phyloP scores from a whole-genome alignment of 2,113 vertebrate genomes.

The Strigops habroptila region DNA sequence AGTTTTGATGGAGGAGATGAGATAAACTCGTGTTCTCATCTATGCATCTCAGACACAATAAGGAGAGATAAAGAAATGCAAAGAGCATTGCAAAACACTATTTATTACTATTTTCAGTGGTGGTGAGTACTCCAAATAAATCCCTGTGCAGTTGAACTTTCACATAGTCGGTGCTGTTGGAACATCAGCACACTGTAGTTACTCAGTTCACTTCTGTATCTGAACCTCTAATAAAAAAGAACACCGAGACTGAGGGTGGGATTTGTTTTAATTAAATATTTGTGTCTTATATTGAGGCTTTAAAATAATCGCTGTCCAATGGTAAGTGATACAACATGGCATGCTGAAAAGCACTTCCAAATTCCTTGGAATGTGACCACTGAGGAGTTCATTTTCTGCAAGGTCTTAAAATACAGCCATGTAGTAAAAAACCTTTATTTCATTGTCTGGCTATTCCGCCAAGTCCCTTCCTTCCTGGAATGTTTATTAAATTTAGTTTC shows the following conservation, averaged over 20 bases:
- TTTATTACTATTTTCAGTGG: neutral
- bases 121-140: neutral
- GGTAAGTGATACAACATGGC: neutral
- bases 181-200: neutral
- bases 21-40: neutral
- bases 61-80: neutral
- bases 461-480: conserved; percentile 54
- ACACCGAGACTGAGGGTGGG: neutral
- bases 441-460: conserved; percentile 18
- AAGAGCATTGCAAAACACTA: neutral
- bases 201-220: neutral
- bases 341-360: neutral
- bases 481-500: conserved; percentile 43
- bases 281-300: neutral
- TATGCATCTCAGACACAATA: neutral
- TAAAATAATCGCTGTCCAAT: conserved; percentile 1
- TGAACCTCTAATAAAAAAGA: neutral
- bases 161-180: neutral
- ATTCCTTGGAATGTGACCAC: neutral
- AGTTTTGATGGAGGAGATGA: neutral
- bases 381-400: conserved; percentile 18
- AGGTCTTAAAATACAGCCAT: conserved; percentile 41
- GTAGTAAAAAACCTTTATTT: conserved; percentile 46
- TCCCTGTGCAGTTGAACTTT: neutral
- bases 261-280: conserved; percentile 25